Conservation (phyloP, 1,140 invertebrate genomes). For the Colletes latitarsis region DNA sequence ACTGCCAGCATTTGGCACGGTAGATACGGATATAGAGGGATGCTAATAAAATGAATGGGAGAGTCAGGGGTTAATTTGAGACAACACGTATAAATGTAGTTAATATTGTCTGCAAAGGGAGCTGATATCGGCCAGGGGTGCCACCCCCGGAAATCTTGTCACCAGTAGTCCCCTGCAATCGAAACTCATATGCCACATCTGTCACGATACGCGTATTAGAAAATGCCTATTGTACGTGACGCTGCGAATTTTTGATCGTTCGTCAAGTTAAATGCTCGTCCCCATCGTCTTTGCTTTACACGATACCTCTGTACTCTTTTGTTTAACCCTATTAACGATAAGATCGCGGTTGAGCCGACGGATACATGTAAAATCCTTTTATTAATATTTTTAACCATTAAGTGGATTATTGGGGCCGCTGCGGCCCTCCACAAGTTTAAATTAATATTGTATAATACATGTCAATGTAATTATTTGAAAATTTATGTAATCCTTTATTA, state of each 20-base stretch:
- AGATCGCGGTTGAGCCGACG: too few species aligned
- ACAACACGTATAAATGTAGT: conserved; percentile 61
- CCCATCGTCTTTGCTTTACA: not conserved
- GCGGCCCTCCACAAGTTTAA: too few species aligned
- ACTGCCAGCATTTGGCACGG: conserved; percentile 30
- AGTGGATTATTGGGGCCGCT: too few species aligned
- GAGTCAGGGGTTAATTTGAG: conserved; percentile 78
- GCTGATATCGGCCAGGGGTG: conserved; percentile 43
- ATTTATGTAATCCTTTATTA: too few species aligned
- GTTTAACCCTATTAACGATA: too few species aligned
- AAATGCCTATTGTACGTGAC: conserved; percentile 13
- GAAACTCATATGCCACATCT: conserved; percentile 69
- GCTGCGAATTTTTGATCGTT: conserved; percentile 42
- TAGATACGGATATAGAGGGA: conserved; percentile 40
- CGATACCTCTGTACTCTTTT: too few species aligned
- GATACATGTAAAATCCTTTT: too few species aligned
- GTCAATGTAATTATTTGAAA: too few species aligned
- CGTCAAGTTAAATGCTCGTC: conserved; percentile 63
- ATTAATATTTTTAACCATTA: too few species aligned
- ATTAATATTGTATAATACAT: too few species aligned
- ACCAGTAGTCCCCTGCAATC: conserved; percentile 66
- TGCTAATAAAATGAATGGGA: conserved; percentile 68
- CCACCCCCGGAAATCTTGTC: conserved; percentile 68
- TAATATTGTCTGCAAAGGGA: conserved; percentile 51
- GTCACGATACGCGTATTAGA: conserved; percentile 54